phyloP scores from a whole-genome alignment of 2,113 vertebrate species.

The Cololabis saira region DNA sequence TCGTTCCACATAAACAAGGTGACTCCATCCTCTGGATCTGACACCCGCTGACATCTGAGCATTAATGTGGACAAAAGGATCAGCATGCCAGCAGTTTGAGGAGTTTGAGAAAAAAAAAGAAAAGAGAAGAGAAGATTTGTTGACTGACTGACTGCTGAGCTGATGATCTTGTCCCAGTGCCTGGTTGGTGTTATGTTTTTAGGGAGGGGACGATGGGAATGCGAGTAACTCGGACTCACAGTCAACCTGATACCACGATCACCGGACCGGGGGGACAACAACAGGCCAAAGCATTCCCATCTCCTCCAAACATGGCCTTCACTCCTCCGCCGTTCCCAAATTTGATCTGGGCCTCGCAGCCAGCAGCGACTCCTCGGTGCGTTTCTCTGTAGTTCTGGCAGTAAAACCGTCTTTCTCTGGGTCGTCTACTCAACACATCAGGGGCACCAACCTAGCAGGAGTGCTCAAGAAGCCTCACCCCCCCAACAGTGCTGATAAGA shows the following conservation, averaged over 20 bases:
- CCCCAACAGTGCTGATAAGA: conserved; percentile 68
- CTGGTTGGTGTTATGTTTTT: conserved; percentile 53
- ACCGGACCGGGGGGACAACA: conserved; percentile 54
- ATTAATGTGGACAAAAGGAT: conserved; percentile 32
- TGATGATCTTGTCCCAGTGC: conserved; percentile 38
- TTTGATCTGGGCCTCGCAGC: conserved; percentile 43
- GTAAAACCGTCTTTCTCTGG: conserved; percentile 29
- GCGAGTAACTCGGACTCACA: conserved; percentile 52
- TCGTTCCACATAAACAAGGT: too few relatives aligned
- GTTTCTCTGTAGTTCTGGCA: neutral
- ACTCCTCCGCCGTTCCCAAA: conserved; percentile 49
- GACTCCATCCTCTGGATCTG: conserved; percentile 39
- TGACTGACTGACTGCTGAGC: conserved; percentile 3
- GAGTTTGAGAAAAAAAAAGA: conserved; percentile 13
- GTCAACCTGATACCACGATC: conserved; percentile 73
- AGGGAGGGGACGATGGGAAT: conserved; percentile 70
- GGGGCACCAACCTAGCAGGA: conserved; percentile 39
- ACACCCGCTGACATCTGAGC: conserved; percentile 32
- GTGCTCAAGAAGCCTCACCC: conserved; percentile 49
- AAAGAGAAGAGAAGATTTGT: too few relatives aligned
- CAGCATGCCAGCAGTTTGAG: neutral
- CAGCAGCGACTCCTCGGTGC: conserved; percentile 8
- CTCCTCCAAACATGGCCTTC: conserved; percentile 65
- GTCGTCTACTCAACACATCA: conserved; percentile 52
- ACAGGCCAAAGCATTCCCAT: conserved; percentile 69